Evolutionary conservation across 2,888 invertebrate genomes (phyloP).

Genomic region (Rotaria sp.): DNA sequence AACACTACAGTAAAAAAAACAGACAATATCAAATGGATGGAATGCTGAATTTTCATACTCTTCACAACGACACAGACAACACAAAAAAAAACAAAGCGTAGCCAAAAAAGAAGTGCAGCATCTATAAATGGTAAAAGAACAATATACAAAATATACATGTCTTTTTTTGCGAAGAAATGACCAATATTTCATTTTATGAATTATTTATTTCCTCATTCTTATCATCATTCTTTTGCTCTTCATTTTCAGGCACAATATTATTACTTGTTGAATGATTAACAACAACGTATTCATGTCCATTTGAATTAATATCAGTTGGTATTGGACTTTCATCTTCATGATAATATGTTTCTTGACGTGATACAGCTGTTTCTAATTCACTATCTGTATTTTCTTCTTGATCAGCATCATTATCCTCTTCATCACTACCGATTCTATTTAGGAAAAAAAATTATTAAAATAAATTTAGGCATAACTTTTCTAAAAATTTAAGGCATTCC

Average conservation of each 20-base stretch:
- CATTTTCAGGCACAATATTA: background rate
- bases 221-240: background rate
- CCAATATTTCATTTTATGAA: background rate
- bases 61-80: no score
- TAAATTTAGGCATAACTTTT: no score
- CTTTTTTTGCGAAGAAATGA: no score
- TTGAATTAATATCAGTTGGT: background rate
- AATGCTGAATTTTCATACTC: no score
- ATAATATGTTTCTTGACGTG: background rate
- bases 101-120: background rate
- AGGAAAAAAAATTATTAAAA: no score
- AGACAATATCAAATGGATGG: no score
- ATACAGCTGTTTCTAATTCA: slow-evolving; percentile 6
- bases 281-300: slow-evolving; percentile 7
- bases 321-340: background rate
- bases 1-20: no score
- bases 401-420: background rate
- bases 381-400: background rate
- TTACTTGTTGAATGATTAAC: background rate
- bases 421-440: background rate
- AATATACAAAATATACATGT: background rate
- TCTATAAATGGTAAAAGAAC: background rate
- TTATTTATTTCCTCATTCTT: background rate
- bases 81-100: background rate
- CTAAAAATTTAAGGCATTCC: no score